phyloP scores from a whole-genome alignment of 2,888 invertebrate species.

The Trissonchulus sp. region DNA sequence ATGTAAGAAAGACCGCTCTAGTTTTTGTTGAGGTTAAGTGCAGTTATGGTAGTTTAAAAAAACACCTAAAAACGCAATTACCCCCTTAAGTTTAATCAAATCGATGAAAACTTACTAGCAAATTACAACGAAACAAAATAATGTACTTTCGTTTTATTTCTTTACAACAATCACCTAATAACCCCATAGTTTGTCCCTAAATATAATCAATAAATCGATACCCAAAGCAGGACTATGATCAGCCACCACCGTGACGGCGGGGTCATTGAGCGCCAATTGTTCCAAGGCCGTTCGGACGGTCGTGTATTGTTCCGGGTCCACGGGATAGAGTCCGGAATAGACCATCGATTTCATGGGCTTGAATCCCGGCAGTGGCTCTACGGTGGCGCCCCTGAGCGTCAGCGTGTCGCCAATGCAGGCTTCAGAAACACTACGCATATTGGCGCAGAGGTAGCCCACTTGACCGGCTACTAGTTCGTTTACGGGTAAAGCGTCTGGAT shows the following conservation, averaged over 20 bases:
- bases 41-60: no score
- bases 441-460: slow-evolving; percentile 79
- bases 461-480: slow-evolving; percentile 67
- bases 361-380: slow-evolving; percentile 62
- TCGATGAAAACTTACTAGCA: no score
- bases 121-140: no score
- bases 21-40: no score
- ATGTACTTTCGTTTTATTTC: no score
- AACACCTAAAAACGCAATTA: no score
- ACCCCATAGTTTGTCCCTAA: no score
- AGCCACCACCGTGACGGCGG: slow-evolving; percentile 71
- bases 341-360: slow-evolving; percentile 68
- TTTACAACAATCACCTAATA: no score
- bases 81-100: no score
- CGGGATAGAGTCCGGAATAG: slow-evolving; percentile 81
- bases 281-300: slow-evolving; percentile 67
- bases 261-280: slow-evolving; percentile 85
- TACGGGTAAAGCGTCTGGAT: slow-evolving; percentile 13
- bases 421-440: slow-evolving; percentile 69
- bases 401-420: slow-evolving; percentile 72
- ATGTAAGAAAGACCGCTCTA: no score
- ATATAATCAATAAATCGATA: no score
- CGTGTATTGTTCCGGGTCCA: slow-evolving; percentile 61
- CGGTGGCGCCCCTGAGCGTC: slow-evolving; percentile 53
- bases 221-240: slow-evolving; percentile 62